Evolutionary conservation across 2,888 invertebrate species (phyloP), one percentile per base, ranked within the genome.

Genomic region (Mythimna albipuncta): DNA sequence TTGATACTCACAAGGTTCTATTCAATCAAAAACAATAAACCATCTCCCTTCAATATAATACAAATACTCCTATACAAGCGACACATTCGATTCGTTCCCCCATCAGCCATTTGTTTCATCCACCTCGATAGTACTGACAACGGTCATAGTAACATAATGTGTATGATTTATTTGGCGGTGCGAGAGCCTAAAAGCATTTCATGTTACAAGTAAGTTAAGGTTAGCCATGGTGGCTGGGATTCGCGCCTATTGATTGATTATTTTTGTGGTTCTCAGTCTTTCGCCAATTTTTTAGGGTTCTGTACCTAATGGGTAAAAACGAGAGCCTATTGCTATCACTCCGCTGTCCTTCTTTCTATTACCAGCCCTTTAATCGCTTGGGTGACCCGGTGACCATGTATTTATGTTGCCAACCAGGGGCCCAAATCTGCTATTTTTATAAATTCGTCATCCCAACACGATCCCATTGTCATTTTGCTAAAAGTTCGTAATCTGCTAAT

Each of bases 101-200:
- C 58, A 16, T 62, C 68, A 55, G 72, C 62, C 73, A 84, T 86
- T 86, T 75, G 72, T 86, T 70, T 78, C 64, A 72, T 72, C 52
- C 82, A 84, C 74, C 73, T 85, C 84, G 69, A 59, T 72, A 59
- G 16, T 72, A 52, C 77, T 66, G 71, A 69, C 74, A 72, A 61
- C 59, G 61, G 78, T 63, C 57, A 54, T 21, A 44, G 54, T 26
- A 41, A 65, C 44, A 74, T 66, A 67, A 72, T 64, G 55, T 69
- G 2, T 5, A 62, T 78, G 85, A 84, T 81, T 81, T 81, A 84
- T 84, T 19, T 58, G 10, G 11, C 62, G 64, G 35, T 10, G 5
- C 16, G 47, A 4, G 41, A 58, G 54, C 54, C 69, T 86, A 84
- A 78, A 84, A 84, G 86, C 75, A 69, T 81, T 78, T 61, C 61